Evolutionary conservation across 2,113 vertebrate genomes (phyloP), one percentile per base, ranked within the genome.

Genomic region (Dendrocopos noguchii): DNA sequence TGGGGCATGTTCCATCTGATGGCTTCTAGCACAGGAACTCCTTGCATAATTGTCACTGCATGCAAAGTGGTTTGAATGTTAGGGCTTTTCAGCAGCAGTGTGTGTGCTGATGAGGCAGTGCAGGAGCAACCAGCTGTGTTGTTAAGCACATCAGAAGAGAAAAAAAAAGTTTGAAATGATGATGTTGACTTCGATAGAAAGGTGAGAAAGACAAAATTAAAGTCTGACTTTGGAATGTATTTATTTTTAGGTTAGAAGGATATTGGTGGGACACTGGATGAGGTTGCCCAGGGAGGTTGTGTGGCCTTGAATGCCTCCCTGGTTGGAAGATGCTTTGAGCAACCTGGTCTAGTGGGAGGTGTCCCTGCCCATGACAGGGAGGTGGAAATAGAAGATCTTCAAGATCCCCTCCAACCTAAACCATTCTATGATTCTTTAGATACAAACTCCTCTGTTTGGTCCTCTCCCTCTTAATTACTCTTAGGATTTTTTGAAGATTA

Each of bases 71-170:
- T 53, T 87, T 88, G 90, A 22, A 84, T 75, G 75, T 87, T 42
- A 57, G 39, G 66, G 46, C 33, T 78, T 89, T 77, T 64, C 31
- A 78, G 71, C 44, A 28, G 47, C 53, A 87, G 86, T 52, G 29
- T 39, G 2, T 9, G 57, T 63, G 71, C 74, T 88, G 89, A 80
- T 76, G 65, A 64, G 34, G 33, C 53, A 55, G n/a, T 56, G 55
- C 72, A 81, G 5, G 82, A 68, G 33, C n/a, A 60, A 21, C 2
- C 2, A 42, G 89, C 16, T 53, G 10, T 34, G 19, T 65, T 39
- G 44, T 83, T 83, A 86, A 67, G 53, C 10, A 70, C 92, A 84
- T 86, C 21, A 76, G 81, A 86, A 91, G 53, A 78, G 10, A 91
- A 68, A 36, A 39, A 15, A 19, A 5, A 50, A 12, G 22, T 65